Conservation (phyloP, 2,888 invertebrate genomes). For the Tachina lurida region DNA sequence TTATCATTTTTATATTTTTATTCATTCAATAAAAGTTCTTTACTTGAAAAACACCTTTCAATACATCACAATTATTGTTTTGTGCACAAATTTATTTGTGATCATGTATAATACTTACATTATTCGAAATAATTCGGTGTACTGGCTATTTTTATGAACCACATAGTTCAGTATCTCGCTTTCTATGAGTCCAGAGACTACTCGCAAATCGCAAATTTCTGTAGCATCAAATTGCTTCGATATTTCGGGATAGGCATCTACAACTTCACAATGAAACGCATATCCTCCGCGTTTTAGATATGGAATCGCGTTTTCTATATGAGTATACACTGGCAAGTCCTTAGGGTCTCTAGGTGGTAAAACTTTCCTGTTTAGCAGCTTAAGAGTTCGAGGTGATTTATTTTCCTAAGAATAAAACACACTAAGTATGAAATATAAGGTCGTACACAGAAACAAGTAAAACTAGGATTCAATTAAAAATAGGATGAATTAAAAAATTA, state of each 20-base stretch:
- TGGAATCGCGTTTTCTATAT: constrained; percentile 81
- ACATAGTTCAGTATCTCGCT: constrained; percentile 80
- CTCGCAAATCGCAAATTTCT: constrained; percentile 83
- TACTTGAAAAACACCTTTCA: no score
- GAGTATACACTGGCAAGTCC: constrained; percentile 77
- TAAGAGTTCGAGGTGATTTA: constrained; percentile 73
- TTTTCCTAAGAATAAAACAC: constrained; percentile 75
- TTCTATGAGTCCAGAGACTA: constrained; percentile 78
- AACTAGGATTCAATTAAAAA: no score
- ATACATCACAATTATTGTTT: no score
- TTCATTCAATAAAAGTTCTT: no score
- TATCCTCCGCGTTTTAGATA: constrained; percentile 83
- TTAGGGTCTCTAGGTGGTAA: constrained; percentile 72
- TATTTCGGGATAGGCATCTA: constrained; percentile 82
- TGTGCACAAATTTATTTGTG: no score
- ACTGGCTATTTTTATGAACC: constrained; percentile 82
- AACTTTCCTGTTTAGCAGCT: constrained; percentile 77
- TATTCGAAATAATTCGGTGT: constrained; percentile 80
- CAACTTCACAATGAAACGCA: constrained; percentile 84
- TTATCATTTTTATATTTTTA: no score
- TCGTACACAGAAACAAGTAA: no score
- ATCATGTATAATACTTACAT: constrained; percentile 75
- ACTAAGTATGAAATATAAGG: no score
- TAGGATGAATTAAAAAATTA: no score
- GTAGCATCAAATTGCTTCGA: constrained; percentile 82